These are phyloP conservation scores for Carassius gibelio DNA, from an alignment of 2,113 vertebrate genomes.

Conservation along the genomic window DNA sequence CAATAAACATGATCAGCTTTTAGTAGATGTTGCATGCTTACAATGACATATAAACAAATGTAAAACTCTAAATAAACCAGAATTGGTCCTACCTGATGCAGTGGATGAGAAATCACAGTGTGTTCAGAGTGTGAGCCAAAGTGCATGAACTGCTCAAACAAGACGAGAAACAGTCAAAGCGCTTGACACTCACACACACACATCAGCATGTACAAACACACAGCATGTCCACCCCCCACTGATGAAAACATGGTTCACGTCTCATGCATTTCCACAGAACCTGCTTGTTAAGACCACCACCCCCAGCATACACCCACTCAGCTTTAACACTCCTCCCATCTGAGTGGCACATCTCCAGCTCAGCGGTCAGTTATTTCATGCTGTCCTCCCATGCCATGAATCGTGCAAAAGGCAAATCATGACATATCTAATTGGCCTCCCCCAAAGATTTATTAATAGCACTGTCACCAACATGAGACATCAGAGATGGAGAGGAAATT, in stretches of 20 bases:
- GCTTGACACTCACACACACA: constrained; percentile 29
- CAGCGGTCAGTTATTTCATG: constrained; percentile 57
- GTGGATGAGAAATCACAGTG: not conserved
- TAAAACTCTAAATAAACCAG: not conserved
- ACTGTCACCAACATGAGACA: constrained; percentile 31
- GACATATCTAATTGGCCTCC: constrained; percentile 30
- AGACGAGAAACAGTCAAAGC: constrained; percentile 5
- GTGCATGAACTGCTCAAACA: not conserved
- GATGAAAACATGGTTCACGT: constrained; percentile 30
- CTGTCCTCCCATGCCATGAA: constrained; percentile 33
- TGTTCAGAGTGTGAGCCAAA: constrained; percentile 17
- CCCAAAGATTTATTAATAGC: constrained; percentile 51
- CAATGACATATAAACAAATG: not conserved
- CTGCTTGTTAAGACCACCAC: constrained; percentile 36
- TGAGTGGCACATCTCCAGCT: constrained; percentile 23
- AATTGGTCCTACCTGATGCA: constrained; percentile 39
- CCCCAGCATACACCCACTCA: constrained; percentile 6
- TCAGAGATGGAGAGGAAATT: constrained; percentile 5
- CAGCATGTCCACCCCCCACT: constrained; percentile 3
- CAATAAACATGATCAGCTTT: not conserved
- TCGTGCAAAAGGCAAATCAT: constrained; percentile 7
- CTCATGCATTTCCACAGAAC: constrained; percentile 28
- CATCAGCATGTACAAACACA: constrained; percentile 19
- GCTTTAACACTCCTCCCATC: constrained; percentile 36
- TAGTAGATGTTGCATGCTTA: not conserved